These are phyloP conservation scores for Hyaena hyaena DNA, from an alignment of 2,113 vertebrate species.

Conservation along the genomic window DNA sequence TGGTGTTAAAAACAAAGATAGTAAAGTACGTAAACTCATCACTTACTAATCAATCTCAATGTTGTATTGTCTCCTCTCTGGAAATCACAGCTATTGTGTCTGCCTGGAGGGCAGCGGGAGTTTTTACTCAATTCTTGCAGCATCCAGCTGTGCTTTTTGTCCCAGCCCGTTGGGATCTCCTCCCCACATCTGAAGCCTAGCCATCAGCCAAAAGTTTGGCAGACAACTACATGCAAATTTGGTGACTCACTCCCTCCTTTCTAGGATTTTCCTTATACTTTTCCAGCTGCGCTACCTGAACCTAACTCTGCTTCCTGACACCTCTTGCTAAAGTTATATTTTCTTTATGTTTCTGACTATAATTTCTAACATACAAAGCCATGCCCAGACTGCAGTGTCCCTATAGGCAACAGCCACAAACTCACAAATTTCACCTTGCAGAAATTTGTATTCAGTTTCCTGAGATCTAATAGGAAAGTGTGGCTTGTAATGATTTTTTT, in stretches of 20 bases:
- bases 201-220: not conserved
- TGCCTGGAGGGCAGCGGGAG: accelerated
- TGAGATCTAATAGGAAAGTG: not conserved
- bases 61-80: not conserved
- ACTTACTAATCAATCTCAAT: not conserved
- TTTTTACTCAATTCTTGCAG: not conserved
- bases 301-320: not conserved
- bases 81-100: not conserved
- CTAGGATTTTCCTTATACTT: not conserved
- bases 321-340: not conserved
- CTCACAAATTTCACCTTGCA: not conserved
- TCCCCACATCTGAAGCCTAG: not conserved
- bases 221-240: not conserved
- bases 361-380: not conserved
- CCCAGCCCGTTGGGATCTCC: not conserved
- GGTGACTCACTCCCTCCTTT: not conserved
- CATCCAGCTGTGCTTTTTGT: not conserved
- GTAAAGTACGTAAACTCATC: not conserved
- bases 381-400: not conserved
- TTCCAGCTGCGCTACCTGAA: not conserved
- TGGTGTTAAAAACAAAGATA: not conserved
- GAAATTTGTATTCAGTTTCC: not conserved
- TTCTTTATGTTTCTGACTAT: not conserved
- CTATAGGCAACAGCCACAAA: not conserved
- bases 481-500: not conserved